Percentiles rank a stretch among this genome's conserved stretches.
phyloP scores from a whole-genome alignment of 1,140 invertebrate species.

The Micrasema minimum region DNA sequence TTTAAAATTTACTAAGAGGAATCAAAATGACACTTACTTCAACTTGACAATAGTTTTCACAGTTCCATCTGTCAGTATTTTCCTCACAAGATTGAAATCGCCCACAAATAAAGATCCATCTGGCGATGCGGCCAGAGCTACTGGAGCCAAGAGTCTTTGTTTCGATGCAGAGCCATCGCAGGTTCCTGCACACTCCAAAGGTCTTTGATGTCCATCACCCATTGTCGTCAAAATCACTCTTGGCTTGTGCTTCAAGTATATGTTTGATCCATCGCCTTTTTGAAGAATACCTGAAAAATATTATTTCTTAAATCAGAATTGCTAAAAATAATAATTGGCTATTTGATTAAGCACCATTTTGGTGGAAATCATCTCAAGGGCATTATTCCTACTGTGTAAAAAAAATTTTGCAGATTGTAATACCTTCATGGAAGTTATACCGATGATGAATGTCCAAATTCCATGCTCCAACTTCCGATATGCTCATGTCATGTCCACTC shows the following conservation, averaged over 20 bases:
- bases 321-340: neutral
- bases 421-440: conserved; percentile 97
- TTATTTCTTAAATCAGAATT: neutral
- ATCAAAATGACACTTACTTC: conserved; percentile 75
- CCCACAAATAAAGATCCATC: conserved; percentile 96
- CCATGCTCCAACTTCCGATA: conserved; percentile 96
- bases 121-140: conserved; percentile 88
- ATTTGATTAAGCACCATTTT: neutral
- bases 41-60: conserved; percentile 89
- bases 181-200: conserved; percentile 76
- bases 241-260: conserved; percentile 94
- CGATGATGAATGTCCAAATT: conserved; percentile 97
- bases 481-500: conserved; percentile 95
- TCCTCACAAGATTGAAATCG: conserved; percentile 94
- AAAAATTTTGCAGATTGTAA: conserved; percentile 42
- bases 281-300: conserved; percentile 84
- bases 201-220: conserved; percentile 91
- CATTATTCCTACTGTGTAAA: too few species aligned
- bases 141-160: conserved; percentile 88
- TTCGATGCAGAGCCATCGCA: conserved; percentile 86
- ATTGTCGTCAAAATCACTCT: conserved; percentile 91
- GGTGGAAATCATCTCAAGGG: neutral
- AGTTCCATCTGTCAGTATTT: conserved; percentile 88
- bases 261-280: conserved; percentile 96
- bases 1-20: too few species aligned